These are phyloP conservation scores for Aethes cnicana DNA, from an alignment of 2,888 invertebrate species.

Conservation along the genomic window DNA sequence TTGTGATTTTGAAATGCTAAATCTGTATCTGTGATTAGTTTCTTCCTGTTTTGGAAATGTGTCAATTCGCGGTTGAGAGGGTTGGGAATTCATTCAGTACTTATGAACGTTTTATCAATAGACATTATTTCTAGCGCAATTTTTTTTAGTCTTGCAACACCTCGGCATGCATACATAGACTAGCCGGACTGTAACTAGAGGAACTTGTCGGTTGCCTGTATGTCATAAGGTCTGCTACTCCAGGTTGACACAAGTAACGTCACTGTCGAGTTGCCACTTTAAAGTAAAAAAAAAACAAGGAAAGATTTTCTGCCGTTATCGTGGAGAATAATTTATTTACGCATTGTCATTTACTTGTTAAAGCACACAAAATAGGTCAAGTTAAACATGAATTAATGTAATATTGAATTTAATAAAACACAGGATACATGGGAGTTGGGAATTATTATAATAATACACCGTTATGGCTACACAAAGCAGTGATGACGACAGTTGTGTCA, in stretches of 20 bases:
- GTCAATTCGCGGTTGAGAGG: constrained; percentile 57
- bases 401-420: no score
- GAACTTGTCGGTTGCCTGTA: neutral
- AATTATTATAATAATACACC: no score
- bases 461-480: no score
- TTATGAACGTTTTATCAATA: constrained; percentile 55
- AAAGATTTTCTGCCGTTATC: no score
- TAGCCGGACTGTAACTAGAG: neutral
- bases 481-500: no score
- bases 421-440: no score
- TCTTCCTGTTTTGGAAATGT: constrained; percentile 44
- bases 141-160: constrained; percentile 49
- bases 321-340: no score
- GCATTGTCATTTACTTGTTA: no score
- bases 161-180: constrained; percentile 37
- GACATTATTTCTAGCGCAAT: constrained; percentile 61
- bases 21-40: constrained; percentile 56
- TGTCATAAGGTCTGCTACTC: neutral
- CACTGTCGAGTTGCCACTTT: no score
- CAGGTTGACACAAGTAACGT: neutral
- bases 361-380: no score
- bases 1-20: constrained; percentile 41
- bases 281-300: no score
- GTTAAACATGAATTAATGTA: no score
- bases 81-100: constrained; percentile 64